phyloP scores from a whole-genome alignment of 2,888 invertebrate species.

The Volucella bombylans region DNA sequence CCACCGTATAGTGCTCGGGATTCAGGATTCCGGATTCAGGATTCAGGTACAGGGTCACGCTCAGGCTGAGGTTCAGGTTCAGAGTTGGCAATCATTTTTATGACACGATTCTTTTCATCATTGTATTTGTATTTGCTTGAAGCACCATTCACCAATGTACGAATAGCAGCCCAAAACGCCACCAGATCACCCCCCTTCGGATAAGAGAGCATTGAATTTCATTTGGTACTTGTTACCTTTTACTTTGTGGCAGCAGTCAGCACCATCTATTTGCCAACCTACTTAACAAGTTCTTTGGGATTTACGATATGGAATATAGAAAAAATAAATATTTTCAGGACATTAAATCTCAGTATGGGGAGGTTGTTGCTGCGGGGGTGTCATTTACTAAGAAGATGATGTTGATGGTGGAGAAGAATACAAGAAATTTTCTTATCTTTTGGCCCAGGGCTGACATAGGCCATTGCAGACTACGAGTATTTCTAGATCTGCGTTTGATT shows the following conservation, averaged over 20 bases:
- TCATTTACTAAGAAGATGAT: too few species aligned
- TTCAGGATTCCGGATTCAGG: too few species aligned
- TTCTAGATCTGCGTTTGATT: conserved; percentile 10
- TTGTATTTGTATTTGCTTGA: conserved; percentile 8
- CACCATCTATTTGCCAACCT: conserved; percentile 37
- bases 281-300: conserved; percentile 32
- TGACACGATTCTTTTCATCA: conserved; percentile 45
- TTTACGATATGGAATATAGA: neutral
- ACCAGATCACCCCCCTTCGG: too few species aligned
- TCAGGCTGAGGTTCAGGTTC: neutral
- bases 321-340: conserved; percentile 40
- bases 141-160: conserved; percentile 27
- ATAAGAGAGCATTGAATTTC: neutral
- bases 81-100: conserved; percentile 59
- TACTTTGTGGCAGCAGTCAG: conserved; percentile 30
- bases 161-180: neutral
- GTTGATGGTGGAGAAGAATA: neutral
- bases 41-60: too few species aligned
- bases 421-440: conserved; percentile 19
- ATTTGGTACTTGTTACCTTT: conserved; percentile 41
- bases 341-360: conserved; percentile 26
- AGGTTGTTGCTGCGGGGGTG: neutral
- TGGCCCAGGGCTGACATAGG: neutral
- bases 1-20: too few species aligned
- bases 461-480: neutral